Base-by-base conservation (phyloP, 2,113 vertebrate species). In the Formicarius rufipectus region DNA sequence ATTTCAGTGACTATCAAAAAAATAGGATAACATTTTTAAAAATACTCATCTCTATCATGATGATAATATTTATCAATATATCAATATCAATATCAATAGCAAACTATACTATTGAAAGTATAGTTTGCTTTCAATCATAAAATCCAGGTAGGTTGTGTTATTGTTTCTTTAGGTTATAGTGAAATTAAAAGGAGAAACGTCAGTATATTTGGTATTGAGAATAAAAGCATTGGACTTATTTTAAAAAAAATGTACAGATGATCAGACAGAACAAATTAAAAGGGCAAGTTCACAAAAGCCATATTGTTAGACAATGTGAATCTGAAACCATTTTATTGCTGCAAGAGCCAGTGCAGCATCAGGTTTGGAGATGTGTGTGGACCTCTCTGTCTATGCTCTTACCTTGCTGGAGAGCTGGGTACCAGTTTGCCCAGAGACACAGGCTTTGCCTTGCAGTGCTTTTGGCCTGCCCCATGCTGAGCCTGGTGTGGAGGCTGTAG, bases 281-380 rank as follows among this genome's bases (percentile, higher is more conserved):
- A 84, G 21, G 22, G 5, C 28, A 45, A 8, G 17, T 52, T 85
- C 7, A 83, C 37, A 63, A 76, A 44, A 7, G 3, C 16, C 24
- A 2, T 63, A 1, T 25, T 68, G 37, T 85, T n/a, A 62, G 92
- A 40, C 16, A 60, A 2, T 33, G 21, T 50, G 39, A 72, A 60
- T 50, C 47, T 66, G 71, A 53, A 60, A 47, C 39, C 10, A 5
- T 63, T 75, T 89, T 47, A 60, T 44, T 87, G 15, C 21, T 18
- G 30, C 17, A 19, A 27, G 37, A 60, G 20, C 39, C 42, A 40
- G 25, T 74, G 47, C 47, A 78, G 31, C 47, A 40, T 59, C 56
- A 58, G 42, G 8, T 67, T 78, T 5, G 1, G 60, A 71, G n/a
- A 24, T 0, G 2, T 5, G 7, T 6, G 1, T 63, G 37, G 21